These are phyloP conservation scores for Andrena minutula DNA, from an alignment of 2,888 invertebrate genomes.

Conservation along the genomic window DNA sequence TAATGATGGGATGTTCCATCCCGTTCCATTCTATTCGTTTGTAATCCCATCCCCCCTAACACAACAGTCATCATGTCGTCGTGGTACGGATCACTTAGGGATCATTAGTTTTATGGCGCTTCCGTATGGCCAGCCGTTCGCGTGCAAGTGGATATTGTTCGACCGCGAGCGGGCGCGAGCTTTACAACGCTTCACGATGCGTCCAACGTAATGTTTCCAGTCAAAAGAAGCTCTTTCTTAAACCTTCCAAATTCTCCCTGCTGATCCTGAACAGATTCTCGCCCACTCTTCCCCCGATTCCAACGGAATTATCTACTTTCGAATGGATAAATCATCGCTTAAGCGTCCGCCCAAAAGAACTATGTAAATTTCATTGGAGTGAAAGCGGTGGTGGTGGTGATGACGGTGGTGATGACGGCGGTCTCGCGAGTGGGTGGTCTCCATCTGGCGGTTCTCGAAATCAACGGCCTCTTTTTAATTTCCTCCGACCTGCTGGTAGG, in stretches of 20 bases:
- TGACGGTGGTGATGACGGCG: no score
- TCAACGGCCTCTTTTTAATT: constrained; percentile 22
- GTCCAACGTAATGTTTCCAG: background rate
- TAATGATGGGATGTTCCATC: constrained; percentile 82
- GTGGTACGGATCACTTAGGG: constrained; percentile 76
- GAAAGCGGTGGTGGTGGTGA: background rate
- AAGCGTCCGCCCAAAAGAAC: background rate
- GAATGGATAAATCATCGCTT: background rate
- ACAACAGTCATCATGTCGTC: constrained; percentile 75
- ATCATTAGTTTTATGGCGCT: constrained; percentile 77
- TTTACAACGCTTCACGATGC: constrained; percentile 15
- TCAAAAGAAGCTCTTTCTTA: background rate
- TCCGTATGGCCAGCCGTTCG: constrained; percentile 73
- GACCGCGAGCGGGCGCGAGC: constrained; percentile 7
- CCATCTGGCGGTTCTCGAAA: background rate
- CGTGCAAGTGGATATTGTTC: constrained; percentile 65
- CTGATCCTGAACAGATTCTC: no score
- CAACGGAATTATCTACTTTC: background rate
- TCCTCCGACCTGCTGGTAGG: constrained; percentile 9
- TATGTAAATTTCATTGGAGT: no score
- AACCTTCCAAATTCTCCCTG: no score
- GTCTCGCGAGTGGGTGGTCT: constrained; percentile 16
- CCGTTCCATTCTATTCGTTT: constrained; percentile 75
- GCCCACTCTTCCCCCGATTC: background rate
- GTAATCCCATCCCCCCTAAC: constrained; percentile 75